Base-by-base conservation (phyloP, 2,797 vertebrate species). In the Pangasius djambal region DNA sequence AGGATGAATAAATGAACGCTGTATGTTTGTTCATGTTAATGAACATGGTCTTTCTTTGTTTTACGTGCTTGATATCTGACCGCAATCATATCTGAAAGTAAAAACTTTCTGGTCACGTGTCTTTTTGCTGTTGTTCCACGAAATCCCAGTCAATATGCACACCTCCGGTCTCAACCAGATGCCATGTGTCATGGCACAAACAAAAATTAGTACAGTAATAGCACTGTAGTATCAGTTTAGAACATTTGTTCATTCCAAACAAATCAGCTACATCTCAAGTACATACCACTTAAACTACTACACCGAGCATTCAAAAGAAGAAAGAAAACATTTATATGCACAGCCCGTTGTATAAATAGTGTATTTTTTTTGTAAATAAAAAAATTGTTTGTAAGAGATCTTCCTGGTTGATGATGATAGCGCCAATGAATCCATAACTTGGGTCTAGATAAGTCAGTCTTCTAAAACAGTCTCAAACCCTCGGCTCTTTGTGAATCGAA, bases 401-500 rank as follows among this genome's bases (percentile, higher is more conserved):
- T 40, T 83, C 37, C 6, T 48, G 22, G 37, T 83, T 12, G 57
- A 61, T 83, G 40, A 65, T 31, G 31, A 37, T 81, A 55, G 10
- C 1, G 1, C 25, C 61, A 37, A 12, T 81, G 78, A 86, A 82
- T 34, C 48, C 67, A 72, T 57, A 87, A 81, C 48, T 70, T 85
- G 13, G 25, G 15, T 74, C 25, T 74, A 70, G 65, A 87, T 52
- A 48, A 74, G 40, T 78, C 37, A 34, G 9, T 20, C 52, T 31
- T 44, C 15, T 77, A 59, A 85, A 87, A 40, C 28, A 78, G 40
- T 34, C 72, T 52, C 67, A 57, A 77, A 86, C n/a, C 16, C 57
- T 86, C 15, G 40, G 48, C 61, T 83, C 22, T 85, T 57, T 12
- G 63, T 3, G 44, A 85, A 87, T 63, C 34, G 3, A 79, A 82